Conservation (phyloP, 2,797 vertebrate species). For the Phataginus tricuspis region DNA sequence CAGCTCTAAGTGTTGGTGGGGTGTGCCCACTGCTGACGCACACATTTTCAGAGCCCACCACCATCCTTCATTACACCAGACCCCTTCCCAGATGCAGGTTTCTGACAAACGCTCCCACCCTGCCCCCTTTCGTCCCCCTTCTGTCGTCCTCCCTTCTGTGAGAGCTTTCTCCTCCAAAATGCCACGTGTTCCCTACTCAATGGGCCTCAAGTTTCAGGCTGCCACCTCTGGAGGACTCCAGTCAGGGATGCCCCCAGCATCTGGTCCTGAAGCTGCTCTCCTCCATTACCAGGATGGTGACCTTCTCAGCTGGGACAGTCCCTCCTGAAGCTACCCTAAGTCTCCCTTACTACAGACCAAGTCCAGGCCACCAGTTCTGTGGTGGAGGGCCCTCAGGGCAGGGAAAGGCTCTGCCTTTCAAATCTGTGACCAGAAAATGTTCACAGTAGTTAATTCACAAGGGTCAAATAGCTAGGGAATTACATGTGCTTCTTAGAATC, state of each 20-base stretch:
- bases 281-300: neutral
- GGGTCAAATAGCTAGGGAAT: neutral
- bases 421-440: neutral
- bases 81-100: neutral
- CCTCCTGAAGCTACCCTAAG: neutral
- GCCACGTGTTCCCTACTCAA: neutral
- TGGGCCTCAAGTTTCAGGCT: neutral
- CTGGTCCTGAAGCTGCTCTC: neutral
- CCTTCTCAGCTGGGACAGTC: neutral
- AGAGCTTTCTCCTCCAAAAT: neutral
- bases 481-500: neutral
- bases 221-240: neutral
- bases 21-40: constrained; percentile 73
- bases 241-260: neutral
- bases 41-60: constrained; percentile 66
- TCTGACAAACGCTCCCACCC: neutral
- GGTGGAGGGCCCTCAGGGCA: accelerated
- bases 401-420: neutral
- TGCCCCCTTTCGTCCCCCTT: neutral
- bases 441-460: neutral
- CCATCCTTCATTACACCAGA: constrained; percentile 57
- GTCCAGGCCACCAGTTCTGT: neutral
- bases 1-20: constrained; percentile 52
- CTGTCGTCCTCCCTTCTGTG: neutral
- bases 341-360: neutral